These are phyloP conservation scores for Drosophila quinaria DNA, from an alignment of 2,888 invertebrate genomes.

Conservation along the genomic window DNA sequence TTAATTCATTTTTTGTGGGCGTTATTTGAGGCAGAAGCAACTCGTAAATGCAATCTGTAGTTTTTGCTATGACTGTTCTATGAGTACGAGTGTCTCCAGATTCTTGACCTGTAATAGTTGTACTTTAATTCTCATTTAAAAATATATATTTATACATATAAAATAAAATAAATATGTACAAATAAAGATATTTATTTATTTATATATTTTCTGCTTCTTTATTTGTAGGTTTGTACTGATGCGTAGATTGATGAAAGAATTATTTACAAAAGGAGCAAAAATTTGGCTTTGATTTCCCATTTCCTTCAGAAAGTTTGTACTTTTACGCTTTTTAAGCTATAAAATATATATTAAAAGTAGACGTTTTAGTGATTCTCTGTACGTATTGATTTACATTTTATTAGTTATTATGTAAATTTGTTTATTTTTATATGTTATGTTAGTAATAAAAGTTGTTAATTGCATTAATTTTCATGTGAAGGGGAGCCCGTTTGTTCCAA, in stretches of 20 bases:
- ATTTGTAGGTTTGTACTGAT: conserved; percentile 47
- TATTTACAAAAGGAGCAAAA: background rate
- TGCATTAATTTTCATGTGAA: background rate
- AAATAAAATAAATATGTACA: background rate
- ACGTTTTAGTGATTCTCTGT: too few relatives aligned
- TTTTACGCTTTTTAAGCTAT: background rate
- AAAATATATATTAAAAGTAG: background rate
- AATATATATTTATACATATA: background rate
- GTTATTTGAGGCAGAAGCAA: conserved; percentile 40
- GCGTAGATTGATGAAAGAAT: background rate
- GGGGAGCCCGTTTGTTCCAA: background rate
- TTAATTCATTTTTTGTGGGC: conserved; percentile 69
- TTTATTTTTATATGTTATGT: too few relatives aligned
- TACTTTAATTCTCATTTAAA: background rate
- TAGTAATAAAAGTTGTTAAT: background rate
- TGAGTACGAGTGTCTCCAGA: background rate
- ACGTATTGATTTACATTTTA: background rate
- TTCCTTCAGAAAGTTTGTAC: background rate
- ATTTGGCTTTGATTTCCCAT: background rate
- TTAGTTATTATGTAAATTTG: background rate
- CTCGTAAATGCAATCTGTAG: conserved; percentile 48
- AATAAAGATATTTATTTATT: conserved; percentile 1
- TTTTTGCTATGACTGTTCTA: conserved; percentile 1
- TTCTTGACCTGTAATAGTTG: conserved; percentile 7
- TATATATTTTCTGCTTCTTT: background rate